phyloP scores from a whole-genome alignment of 2,797 vertebrate genomes.

The Danio tinwini region DNA sequence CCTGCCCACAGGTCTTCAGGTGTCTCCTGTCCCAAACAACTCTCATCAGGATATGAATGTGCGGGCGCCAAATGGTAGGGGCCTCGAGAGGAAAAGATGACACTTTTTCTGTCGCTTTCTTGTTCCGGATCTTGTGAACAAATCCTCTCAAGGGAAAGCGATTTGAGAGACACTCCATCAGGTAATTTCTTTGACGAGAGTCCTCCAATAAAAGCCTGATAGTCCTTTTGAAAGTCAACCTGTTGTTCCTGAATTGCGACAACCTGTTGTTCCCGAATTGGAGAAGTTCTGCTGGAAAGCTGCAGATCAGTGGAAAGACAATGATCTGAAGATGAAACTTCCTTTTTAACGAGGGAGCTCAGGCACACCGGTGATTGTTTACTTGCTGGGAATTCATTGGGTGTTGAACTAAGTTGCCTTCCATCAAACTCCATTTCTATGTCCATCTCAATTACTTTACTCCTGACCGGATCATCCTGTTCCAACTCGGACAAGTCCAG shows the following conservation, averaged over 20 bases:
- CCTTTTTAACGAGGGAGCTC: slow-evolving; percentile 87
- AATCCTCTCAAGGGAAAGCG: slow-evolving; percentile 79
- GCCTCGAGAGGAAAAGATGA: slow-evolving; percentile 89
- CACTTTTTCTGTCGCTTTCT: slow-evolving; percentile 86
- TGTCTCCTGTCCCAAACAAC: slow-evolving; percentile 82
- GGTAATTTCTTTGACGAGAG: slow-evolving; percentile 79
- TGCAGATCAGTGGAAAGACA: slow-evolving; percentile 87
- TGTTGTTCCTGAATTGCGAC: slow-evolving; percentile 85
- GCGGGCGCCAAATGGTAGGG: slow-evolving; percentile 83
- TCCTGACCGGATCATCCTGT: slow-evolving; percentile 83
- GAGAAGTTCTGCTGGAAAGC: slow-evolving; percentile 85
- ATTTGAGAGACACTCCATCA: slow-evolving; percentile 79
- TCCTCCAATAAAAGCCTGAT: slow-evolving; percentile 77
- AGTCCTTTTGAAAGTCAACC: slow-evolving; percentile 84
- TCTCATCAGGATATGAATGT: slow-evolving; percentile 83
- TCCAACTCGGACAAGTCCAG: slow-evolving; percentile 87
- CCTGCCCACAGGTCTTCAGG: slow-evolving; percentile 84
- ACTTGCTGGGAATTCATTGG: slow-evolving; percentile 77
- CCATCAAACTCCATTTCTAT: slow-evolving; percentile 62
- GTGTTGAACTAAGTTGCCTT: slow-evolving; percentile 78
- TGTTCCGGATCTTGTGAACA: slow-evolving; percentile 87
- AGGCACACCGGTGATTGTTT: slow-evolving; percentile 83
- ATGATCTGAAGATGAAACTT: slow-evolving; percentile 75
- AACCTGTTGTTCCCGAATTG: slow-evolving; percentile 84
- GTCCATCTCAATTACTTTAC: slow-evolving; percentile 81